Evolutionary conservation across 1,140 invertebrate genomes (phyloP).

Genomic region (Ceratina japonica): DNA sequence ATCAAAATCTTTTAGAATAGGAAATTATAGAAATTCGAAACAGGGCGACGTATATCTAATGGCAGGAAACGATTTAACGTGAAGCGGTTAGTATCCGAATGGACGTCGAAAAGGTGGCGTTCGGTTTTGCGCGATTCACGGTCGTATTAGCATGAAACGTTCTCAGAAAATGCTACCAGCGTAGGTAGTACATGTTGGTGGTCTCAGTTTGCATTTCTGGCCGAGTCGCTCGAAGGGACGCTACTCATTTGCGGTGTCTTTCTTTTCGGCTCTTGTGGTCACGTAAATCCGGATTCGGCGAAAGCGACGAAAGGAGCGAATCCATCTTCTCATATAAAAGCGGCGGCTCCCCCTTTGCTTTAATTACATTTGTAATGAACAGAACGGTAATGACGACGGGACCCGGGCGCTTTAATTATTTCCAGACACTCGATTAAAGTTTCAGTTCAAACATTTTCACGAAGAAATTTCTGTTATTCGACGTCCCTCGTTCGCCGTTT

Average conservation of each 20-base stretch:
- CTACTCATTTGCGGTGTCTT: conserved; percentile 34
- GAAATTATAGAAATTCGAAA: too few species aligned
- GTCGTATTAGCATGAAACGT: conserved; percentile 22
- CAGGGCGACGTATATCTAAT: too few species aligned
- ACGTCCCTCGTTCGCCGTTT: too few species aligned
- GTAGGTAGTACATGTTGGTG: conserved; percentile 45
- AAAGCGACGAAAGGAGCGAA: conserved; percentile 20
- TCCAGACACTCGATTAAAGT: background rate
- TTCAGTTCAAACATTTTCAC: background rate
- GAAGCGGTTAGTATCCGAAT: background rate
- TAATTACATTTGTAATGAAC: conserved; percentile 10
- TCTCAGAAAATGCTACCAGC: conserved; percentile 4
- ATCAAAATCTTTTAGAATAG: too few species aligned
- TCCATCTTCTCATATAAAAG: conserved; percentile 24
- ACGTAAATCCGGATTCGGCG: conserved; percentile 36
- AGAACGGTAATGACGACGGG: background rate
- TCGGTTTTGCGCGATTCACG: conserved; percentile 8
- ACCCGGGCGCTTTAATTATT: background rate
- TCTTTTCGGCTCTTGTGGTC: conserved; percentile 37
- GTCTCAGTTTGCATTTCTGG: conserved; percentile 45
- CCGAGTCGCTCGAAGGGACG: conserved; percentile 7
- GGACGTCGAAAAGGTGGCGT: background rate
- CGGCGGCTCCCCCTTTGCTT: background rate
- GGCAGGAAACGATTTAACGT: too few species aligned
- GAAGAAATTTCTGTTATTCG: too few species aligned